Base-by-base conservation (phyloP, 2,888 invertebrate genomes). In the Heteropelma amictum region DNA sequence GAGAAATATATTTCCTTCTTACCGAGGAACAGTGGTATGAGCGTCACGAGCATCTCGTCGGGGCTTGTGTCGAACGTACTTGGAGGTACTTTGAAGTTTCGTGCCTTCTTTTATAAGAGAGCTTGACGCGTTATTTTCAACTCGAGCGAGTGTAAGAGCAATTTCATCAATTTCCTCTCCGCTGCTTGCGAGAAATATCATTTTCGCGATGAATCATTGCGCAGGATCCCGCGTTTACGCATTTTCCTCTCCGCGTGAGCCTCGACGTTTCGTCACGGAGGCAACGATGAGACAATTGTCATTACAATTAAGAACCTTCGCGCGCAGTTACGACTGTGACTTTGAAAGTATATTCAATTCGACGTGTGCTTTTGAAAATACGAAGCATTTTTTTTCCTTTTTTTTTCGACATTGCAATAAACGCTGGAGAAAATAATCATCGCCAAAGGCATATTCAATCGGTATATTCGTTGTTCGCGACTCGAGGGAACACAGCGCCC, bases 1-100 rank as follows among this genome's bases (percentile, higher is more conserved):
- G 28, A 17, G 17, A 0, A 10, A 49, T 56, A 54, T 21, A 19
- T 12, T 6, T 12, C 3, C 26, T 28, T 58, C 63, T 71, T 40
- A 71, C 42, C 71, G 63, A 64, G 45, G 10, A 58, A 49, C 26
- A 64, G 28, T 30, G 71, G 56, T 28, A 58, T 56, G 28, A 64
- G 49, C 30, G 38, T 21, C 28, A 63, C 56, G 56, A 56, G 54
- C 63, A 63, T 63, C 30, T 21, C 56, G 38, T 10, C 14, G 12
- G 26, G 26, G 38, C 38, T n/a, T 40, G 30, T 28, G 7, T 30
- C 26, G 8, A 17, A 35, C 45, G 21, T 42, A 53, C 53, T 33
- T 28, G 45, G 17, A 14, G 38, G 14, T n/a, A 40, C 35, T 26
- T 49, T 58, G 3, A 12, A 35, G 38, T 30, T 28, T 19, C 23